Evolutionary conservation across 2,113 vertebrate genomes (phyloP).

Genomic region (Mesitornis unicolor): DNA sequence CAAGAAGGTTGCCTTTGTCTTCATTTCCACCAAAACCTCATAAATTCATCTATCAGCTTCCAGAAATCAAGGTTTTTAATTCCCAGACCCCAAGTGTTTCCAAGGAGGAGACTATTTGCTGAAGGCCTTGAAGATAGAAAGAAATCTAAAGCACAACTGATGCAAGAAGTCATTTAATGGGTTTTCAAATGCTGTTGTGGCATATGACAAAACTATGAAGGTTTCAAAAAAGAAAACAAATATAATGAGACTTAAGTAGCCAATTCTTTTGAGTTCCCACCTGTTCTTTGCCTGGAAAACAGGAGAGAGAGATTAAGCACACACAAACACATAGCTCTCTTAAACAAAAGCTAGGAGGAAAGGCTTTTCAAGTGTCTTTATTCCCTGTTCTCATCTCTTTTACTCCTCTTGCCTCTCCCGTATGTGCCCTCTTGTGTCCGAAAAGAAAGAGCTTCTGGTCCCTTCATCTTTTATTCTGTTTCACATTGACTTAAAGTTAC

Average conservation of each 20-base stretch:
- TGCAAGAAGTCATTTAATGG: background rate
- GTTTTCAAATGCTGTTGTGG: background rate
- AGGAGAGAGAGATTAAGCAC: background rate
- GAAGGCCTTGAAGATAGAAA: background rate
- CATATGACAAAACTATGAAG: background rate
- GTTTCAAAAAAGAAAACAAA: constrained; percentile 25
- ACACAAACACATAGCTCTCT: background rate
- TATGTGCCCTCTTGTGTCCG: background rate
- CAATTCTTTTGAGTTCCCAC: background rate
- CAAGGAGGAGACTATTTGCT: background rate
- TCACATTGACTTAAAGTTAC: background rate
- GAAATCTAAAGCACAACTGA: constrained; percentile 18
- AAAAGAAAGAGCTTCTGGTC: background rate
- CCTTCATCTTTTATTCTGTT: constrained; percentile 1
- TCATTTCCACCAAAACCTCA: background rate
- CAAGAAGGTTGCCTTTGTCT: background rate
- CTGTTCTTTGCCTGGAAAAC: background rate
- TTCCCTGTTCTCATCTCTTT: background rate
- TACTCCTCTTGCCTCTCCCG: background rate
- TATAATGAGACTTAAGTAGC: background rate
- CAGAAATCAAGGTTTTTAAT: constrained; percentile 24
- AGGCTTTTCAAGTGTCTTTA: background rate
- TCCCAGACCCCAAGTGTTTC: background rate
- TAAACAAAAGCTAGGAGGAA: background rate
- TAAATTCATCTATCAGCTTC: background rate